Evolutionary conservation across 1,140 invertebrate genomes (phyloP), one percentile per base, ranked within the genome.

Genomic region (Drosophila leontia): DNA sequence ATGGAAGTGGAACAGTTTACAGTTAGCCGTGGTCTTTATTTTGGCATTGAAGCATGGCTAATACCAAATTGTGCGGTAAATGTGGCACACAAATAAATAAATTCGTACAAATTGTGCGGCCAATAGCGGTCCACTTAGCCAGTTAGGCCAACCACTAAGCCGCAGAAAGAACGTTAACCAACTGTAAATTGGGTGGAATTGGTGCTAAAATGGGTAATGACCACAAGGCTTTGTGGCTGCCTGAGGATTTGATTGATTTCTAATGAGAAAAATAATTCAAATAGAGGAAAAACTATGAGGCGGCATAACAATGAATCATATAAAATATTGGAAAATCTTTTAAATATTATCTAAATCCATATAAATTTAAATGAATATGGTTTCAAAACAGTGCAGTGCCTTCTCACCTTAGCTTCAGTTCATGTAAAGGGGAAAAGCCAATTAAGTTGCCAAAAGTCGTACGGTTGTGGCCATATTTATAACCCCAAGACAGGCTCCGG

Each of bases 61-160:
- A 78, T 74, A 65, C 67, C 68, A 79, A 82, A 82, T 79, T 74
- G 71, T 75, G 77, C 74, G 84, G 84, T 84, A 84, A 84, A 80
- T 78, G 50, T 34, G 72, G 45, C 74, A 78, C 51, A 60, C 84
- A 83, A 82, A 83, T 83, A 87, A 87, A 86, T 82, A 84, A 90
- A 85, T 84, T 83, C 57, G 80, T 68, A 88, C 82, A 72, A 60
- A 72, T 74, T 74, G 80, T 84, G 69, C 80, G 84, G 81, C 85
- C 75, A 69, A 84, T 75, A 88, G 81, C 85, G 81, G 85, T 78
- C 53, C 23, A 32, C 11, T 35, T 13, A 32, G 55, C 76, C 60
- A 71, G 80, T 71, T 71, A 77, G 50, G n/a, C 74, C 60, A 80
- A 62, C 50, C 80, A 76, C 82, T 59, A 72, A 78, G 67, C 57